Evolutionary conservation across 2,888 invertebrate species (phyloP).

Genomic region (Smittia sp.): DNA sequence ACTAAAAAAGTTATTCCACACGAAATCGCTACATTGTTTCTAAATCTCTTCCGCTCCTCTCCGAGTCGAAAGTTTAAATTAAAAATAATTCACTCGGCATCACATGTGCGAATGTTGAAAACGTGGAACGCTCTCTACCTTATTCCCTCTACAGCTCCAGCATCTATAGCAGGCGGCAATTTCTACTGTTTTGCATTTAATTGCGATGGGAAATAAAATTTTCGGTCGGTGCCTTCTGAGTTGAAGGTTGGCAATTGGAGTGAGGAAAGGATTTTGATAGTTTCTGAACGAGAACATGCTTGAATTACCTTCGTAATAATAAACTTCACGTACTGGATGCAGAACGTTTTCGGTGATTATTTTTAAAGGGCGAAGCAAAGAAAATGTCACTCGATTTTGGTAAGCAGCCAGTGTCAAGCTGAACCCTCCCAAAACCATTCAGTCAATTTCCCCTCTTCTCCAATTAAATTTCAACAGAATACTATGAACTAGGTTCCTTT

Average conservation of each 20-base stretch:
- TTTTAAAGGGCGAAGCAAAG: too few relatives aligned
- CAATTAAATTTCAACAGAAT: too few relatives aligned
- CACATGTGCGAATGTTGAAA: conserved; percentile 28
- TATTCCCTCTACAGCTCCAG: conserved; percentile 16
- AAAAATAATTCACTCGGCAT: conserved; percentile 37
- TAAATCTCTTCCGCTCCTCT: conserved; percentile 6
- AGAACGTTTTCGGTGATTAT: background rate
- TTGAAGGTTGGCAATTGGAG: background rate
- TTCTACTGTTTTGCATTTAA: conserved; percentile 39
- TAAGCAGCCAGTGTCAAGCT: too few relatives aligned
- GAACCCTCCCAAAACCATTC: too few relatives aligned
- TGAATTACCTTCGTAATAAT: conserved; percentile 37
- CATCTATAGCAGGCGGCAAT: conserved; percentile 18
- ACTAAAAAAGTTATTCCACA: conserved; percentile 20
- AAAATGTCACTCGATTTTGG: too few relatives aligned
- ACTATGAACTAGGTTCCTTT: too few relatives aligned
- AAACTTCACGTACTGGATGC: background rate
- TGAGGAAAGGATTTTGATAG: background rate
- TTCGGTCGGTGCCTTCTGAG: conserved; percentile 21
- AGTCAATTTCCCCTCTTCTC: too few relatives aligned
- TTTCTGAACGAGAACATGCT: conserved; percentile 9
- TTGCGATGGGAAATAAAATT: conserved; percentile 40
- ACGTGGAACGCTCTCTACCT: conserved; percentile 34
- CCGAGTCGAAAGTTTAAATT: conserved; percentile 32
- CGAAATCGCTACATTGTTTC: conserved; percentile 26